A percentile compares a stretch with the other conserved stretches of the same genome.
Conservation (phyloP, 2,888 invertebrate species). For the Plusia festucae region DNA sequence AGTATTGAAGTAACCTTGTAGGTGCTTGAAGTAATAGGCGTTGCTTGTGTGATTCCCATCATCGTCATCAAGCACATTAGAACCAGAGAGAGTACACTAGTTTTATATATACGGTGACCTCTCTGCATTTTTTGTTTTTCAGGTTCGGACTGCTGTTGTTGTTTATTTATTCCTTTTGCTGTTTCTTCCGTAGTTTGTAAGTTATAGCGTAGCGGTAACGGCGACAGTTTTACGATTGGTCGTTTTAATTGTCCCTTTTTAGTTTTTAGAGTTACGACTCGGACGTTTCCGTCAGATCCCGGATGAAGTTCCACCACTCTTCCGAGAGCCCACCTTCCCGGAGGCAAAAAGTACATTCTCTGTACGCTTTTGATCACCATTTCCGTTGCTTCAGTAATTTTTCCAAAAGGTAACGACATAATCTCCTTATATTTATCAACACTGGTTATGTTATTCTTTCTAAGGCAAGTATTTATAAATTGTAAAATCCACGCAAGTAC, state of each 20-base stretch:
- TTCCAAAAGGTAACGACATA: background rate
- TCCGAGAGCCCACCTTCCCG: conserved; percentile 17
- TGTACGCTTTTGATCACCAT: conserved; percentile 9
- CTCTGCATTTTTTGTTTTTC: too few species aligned
- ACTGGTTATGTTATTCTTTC: conserved; percentile 8
- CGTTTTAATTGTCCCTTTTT: conserved; percentile 16
- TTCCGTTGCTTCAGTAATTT: conserved; percentile 9
- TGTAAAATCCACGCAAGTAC: conserved; percentile 19
- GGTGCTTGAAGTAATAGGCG: background rate
- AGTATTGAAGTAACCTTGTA: conserved; percentile 16
- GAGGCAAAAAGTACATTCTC: conserved; percentile 9
- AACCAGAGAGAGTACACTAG: too few species aligned
- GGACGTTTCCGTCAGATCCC: conserved; percentile 10
- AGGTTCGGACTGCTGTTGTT: too few species aligned
- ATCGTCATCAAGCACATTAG: background rate
- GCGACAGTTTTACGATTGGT: conserved; percentile 13
- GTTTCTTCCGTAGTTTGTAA: too few species aligned
- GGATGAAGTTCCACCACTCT: conserved; percentile 18
- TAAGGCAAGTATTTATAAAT: conserved; percentile 1
- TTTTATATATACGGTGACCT: too few species aligned
- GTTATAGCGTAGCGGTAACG: background rate
- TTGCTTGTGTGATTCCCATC: conserved; percentile 2
- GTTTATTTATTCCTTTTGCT: too few species aligned
- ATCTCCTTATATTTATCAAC: background rate
- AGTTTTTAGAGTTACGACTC: conserved; percentile 17